Percentiles rank a stretch among this genome's conserved stretches.
phyloP scores from a whole-genome alignment of 1,140 invertebrate genomes.

The Limonius californicus region DNA sequence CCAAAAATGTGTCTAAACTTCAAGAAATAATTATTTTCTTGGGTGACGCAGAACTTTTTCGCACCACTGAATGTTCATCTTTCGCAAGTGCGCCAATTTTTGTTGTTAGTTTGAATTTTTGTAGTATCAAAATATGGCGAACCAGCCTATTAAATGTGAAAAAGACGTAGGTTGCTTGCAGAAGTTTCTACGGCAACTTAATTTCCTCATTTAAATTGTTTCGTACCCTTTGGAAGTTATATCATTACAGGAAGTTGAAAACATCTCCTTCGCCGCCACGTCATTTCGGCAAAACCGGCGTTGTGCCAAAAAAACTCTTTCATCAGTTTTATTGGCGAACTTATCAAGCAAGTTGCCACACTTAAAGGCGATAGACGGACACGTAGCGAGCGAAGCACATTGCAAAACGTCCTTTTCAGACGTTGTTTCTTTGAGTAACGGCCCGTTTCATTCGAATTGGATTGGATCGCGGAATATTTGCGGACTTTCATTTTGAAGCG shows the following conservation, averaged over 20 bases:
- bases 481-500: neutral
- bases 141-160: neutral
- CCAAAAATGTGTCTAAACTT: too few relatives aligned
- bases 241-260: slow-evolving; percentile 1
- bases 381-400: neutral
- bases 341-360: neutral
- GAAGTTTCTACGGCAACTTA: too few relatives aligned
- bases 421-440: slow-evolving; percentile 2
- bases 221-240: too few relatives aligned
- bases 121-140: too few relatives aligned
- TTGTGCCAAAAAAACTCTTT: slow-evolving; percentile 9
- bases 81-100: too few relatives aligned
- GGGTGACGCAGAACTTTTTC: too few relatives aligned
- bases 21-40: too few relatives aligned
- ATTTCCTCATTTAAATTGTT: too few relatives aligned
- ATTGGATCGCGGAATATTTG: neutral
- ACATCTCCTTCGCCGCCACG: neutral
- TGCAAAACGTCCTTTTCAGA: neutral
- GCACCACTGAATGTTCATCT: too few relatives aligned
- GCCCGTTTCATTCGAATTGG: neutral
- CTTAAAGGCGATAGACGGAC: slow-evolving; percentile 6
- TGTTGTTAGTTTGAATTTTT: too few relatives aligned
- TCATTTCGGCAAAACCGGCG: neutral
- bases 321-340: slow-evolving; percentile 13
- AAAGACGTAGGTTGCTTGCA: too few relatives aligned